Base-by-base conservation (phyloP, 2,113 vertebrate genomes). In the Malurus elegans region DNA sequence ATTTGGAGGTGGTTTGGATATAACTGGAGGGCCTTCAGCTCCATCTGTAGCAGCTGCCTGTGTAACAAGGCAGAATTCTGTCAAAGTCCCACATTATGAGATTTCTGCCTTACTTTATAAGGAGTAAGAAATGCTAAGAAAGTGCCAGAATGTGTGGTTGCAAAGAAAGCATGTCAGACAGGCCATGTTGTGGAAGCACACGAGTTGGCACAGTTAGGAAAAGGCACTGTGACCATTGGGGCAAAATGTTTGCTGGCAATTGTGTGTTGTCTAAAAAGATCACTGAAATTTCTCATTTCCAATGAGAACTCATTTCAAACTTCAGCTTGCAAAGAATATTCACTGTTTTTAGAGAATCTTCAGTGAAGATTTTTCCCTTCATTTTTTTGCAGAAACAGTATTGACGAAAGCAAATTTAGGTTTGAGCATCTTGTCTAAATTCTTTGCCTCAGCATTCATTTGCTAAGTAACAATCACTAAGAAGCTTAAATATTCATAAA, bases 11-110 rank as follows among this genome's bases (percentile, higher is more conserved):
- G n/a, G 18, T 29, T 47, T 61, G 45, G 36, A 4, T 32, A 8
- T 56, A 60, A 38, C 15, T 60, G 4, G 19, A 44, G 17, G 5
- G 20, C 5, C 29, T 84, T 78, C 34, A 80, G 21, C 54, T 84
- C 58, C 3, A 0, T 60, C 2, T 29, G 1, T 21, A 20, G 13
- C n/a, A 40, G 32, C 25, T 60, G 31, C 40, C 45, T 70, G 29
- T 40, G 20, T 31, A 14, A 45, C 44, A 80, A 58, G 16, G 18
- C 12, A 11, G n/a, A 69, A 20, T 78, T 80, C 40, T 73, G 38
- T 17, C 47, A 0, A 42, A 88, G 45, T 56, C 14, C 12, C 15
- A 11, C 32, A 47, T 11, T 9, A 4, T 8, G n/a, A n/a, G 29
- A 32, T 61, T 34, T 75, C 60, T 51, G 6, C n/a, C 20, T 60